Conservation (phyloP, 2,113 vertebrate genomes). For the Oncorhynchus gorbuscha region DNA sequence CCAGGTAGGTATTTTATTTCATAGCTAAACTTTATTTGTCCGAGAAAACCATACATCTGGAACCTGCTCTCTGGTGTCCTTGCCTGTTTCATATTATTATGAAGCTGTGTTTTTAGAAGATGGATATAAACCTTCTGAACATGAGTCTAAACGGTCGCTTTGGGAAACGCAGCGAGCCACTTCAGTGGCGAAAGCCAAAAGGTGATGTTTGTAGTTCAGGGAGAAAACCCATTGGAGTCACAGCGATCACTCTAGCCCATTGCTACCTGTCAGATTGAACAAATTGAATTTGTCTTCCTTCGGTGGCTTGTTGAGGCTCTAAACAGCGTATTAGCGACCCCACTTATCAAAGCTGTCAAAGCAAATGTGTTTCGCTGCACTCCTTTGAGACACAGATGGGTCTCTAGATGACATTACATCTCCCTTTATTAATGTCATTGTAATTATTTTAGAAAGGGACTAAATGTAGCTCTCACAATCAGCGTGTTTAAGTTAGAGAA, state of each 20-base stretch:
- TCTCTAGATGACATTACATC: slow-evolving; percentile 42
- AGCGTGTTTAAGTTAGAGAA: no score
- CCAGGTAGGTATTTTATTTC: background rate
- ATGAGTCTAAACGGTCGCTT: slow-evolving; percentile 55
- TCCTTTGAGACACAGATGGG: slow-evolving; percentile 49
- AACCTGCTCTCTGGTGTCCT: slow-evolving; percentile 34
- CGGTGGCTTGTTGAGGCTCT: slow-evolving; percentile 67
- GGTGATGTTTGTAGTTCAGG: slow-evolving; percentile 57
- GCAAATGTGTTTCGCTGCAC: slow-evolving; percentile 66
- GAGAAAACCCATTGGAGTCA: slow-evolving; percentile 57
- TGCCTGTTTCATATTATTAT: slow-evolving; percentile 47
- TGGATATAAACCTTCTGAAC: slow-evolving; percentile 49
- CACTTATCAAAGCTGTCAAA: slow-evolving; percentile 77
- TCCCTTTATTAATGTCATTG: background rate
- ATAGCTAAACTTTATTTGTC: slow-evolving; percentile 21
- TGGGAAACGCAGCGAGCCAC: slow-evolving; percentile 58
- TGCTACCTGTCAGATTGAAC: slow-evolving; percentile 73
- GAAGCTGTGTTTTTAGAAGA: slow-evolving; percentile 50
- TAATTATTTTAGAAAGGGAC: background rate
- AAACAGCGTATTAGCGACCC: slow-evolving; percentile 74
- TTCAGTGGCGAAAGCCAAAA: slow-evolving; percentile 66
- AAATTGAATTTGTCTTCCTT: slow-evolving; percentile 80
- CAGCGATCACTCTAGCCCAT: slow-evolving; percentile 61
- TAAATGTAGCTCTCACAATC: background rate
- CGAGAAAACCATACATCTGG: slow-evolving; percentile 29